A percentile compares a stretch with the other conserved stretches of the same genome.
These are phyloP conservation scores for Cricetomys ansorgei DNA, from an alignment of 2,113 vertebrate species.

Conservation along the genomic window DNA sequence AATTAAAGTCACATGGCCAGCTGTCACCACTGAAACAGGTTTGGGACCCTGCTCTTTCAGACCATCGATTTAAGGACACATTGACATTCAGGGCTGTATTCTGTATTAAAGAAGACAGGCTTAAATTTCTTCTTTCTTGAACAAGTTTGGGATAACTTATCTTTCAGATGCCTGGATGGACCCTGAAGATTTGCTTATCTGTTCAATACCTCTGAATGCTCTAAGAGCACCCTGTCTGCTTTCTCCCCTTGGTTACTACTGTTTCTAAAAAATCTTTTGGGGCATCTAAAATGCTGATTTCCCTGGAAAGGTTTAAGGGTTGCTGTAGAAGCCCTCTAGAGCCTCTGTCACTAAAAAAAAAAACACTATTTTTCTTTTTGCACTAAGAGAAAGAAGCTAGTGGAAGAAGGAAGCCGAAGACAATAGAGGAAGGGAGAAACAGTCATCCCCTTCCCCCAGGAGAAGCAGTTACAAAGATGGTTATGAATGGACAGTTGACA, in stretches of 20 bases:
- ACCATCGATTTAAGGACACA: not conserved
- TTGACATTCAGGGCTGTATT: not conserved
- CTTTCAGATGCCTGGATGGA: conserved; percentile 22
- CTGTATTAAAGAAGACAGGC: not conserved
- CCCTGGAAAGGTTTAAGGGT: not conserved
- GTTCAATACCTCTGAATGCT: not conserved
- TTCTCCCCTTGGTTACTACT: not conserved
- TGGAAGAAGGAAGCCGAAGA: not conserved
- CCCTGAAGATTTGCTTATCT: not conserved
- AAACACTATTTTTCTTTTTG: conserved; percentile 15
- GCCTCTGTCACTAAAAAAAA: not conserved
- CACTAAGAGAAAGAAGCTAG: not conserved
- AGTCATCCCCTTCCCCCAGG: not conserved
- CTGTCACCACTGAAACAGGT: not conserved
- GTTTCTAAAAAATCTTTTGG: not conserved
- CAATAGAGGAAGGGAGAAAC: not conserved
- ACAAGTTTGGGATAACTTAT: not conserved
- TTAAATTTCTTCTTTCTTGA: not conserved
- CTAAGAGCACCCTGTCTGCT: not conserved
- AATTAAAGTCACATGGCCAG: conserved; percentile 25
- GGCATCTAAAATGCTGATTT: not conserved
- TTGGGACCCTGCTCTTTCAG: not conserved
- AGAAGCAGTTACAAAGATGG: not conserved
- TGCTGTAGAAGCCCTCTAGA: conserved; percentile 4
- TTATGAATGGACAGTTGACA: not conserved